Conservation (phyloP, 2,113 vertebrate genomes). For the Plecotus auritus region DNA sequence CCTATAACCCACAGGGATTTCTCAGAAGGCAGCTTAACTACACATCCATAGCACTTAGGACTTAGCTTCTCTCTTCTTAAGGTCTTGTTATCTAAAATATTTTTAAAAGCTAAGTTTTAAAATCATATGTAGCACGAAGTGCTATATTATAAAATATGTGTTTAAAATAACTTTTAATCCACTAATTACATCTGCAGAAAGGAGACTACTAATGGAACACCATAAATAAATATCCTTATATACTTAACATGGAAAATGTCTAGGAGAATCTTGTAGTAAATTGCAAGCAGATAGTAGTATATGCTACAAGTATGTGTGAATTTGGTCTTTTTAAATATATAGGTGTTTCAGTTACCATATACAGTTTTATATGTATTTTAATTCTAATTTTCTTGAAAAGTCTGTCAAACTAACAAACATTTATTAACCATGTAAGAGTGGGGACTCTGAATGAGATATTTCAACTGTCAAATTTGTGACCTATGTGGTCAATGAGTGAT, state of each 20-base stretch:
- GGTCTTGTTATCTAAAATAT: background rate
- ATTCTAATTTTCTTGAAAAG: background rate
- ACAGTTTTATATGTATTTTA: background rate
- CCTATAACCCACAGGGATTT: background rate
- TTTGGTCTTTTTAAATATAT: background rate
- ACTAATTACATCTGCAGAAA: conserved; percentile 5
- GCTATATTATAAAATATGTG: background rate
- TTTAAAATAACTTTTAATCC: background rate
- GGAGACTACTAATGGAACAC: background rate
- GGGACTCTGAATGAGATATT: background rate
- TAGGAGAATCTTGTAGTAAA: background rate
- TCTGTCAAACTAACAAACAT: background rate
- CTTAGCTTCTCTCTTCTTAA: background rate
- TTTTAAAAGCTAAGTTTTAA: background rate
- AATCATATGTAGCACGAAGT: background rate
- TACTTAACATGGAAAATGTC: background rate
- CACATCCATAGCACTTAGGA: background rate
- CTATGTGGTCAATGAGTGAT: background rate
- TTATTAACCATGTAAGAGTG: background rate
- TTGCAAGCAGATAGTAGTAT: background rate
- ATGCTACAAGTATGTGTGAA: background rate
- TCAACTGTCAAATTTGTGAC: background rate
- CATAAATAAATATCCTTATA: background rate
- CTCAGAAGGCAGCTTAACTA: background rate
- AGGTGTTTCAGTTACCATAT: background rate